phyloP scores from a whole-genome alignment of 2,888 invertebrate genomes.

The Volucella zonaria region DNA sequence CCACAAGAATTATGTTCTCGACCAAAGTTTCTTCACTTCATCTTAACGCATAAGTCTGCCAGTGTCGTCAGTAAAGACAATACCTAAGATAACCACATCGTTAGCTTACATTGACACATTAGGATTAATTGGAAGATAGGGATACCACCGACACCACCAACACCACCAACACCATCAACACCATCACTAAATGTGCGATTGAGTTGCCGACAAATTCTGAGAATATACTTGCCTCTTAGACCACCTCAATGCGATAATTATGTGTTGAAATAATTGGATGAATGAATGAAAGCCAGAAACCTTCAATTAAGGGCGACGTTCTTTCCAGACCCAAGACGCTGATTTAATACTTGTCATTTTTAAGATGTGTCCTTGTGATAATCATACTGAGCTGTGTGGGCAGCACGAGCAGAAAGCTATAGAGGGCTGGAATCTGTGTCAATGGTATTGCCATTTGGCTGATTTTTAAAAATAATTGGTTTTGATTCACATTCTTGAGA shows the following conservation, averaged over 20 bases:
- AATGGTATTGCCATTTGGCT: slow-evolving; percentile 19
- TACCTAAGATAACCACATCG: slow-evolving; percentile 1
- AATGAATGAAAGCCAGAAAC: slow-evolving; percentile 35
- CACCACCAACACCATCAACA: too few relatives aligned
- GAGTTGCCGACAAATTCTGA: background rate
- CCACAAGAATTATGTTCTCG: slow-evolving; percentile 18
- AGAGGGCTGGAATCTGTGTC: background rate
- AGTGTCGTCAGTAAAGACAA: background rate
- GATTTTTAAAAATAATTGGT: slow-evolving; percentile 44
- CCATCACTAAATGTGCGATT: background rate
- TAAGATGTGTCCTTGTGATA: slow-evolving; percentile 1
- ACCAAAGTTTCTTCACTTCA: background rate
- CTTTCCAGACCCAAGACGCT: slow-evolving; percentile 12
- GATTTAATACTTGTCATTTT: slow-evolving; percentile 16
- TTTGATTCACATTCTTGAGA: background rate
- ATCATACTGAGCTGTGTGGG: background rate
- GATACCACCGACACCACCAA: background rate
- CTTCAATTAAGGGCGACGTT: slow-evolving; percentile 47
- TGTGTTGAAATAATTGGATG: slow-evolving; percentile 44
- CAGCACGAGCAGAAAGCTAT: background rate
- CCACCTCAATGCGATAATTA: slow-evolving; percentile 27
- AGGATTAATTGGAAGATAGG: background rate
- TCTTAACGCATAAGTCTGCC: background rate
- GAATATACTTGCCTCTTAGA: background rate
- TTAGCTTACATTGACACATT: slow-evolving; percentile 5